Percentiles rank a stretch among this genome's conserved stretches.
phyloP scores from a whole-genome alignment of 2,888 invertebrate genomes.

The Sphaeridia pumilis region DNA sequence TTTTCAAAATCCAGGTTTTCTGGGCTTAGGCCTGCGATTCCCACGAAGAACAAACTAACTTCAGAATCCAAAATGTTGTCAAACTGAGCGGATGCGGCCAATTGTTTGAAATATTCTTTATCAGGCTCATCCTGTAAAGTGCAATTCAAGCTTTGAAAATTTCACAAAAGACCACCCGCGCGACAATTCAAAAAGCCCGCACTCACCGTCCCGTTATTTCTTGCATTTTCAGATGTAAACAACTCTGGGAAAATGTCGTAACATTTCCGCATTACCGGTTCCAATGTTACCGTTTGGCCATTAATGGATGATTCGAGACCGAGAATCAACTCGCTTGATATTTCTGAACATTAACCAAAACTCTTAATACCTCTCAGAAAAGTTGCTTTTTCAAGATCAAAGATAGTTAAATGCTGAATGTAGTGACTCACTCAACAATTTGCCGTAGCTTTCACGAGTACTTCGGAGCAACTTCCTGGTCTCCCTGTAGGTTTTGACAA shows the following conservation, averaged over 20 bases:
- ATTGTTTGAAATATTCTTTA: slow-evolving; percentile 27
- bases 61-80: slow-evolving; percentile 28
- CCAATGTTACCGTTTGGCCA: slow-evolving; percentile 45
- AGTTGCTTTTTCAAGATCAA: no score
- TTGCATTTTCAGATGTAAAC: slow-evolving; percentile 38
- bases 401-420: no score
- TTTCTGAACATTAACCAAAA: no score
- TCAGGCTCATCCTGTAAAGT: slow-evolving; percentile 20
- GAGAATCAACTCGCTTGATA: slow-evolving; percentile 50
- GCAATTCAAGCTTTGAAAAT: no score
- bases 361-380: no score
- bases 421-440: slow-evolving; percentile 28
- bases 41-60: slow-evolving; percentile 30
- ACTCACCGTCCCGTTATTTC: slow-evolving; percentile 3
- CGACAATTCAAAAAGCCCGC: neutral
- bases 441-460: slow-evolving; percentile 30
- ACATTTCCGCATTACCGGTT: slow-evolving; percentile 43
- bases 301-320: slow-evolving; percentile 49
- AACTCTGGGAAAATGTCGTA: slow-evolving; percentile 45
- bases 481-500: slow-evolving; percentile 25
- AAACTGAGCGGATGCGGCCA: slow-evolving; percentile 21
- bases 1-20: slow-evolving; percentile 40
- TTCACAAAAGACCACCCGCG: no score
- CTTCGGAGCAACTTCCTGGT: slow-evolving; percentile 21
- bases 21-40: slow-evolving; percentile 25